These are phyloP conservation scores for Pseudobourletiella spinata DNA, from an alignment of 1,140 invertebrate species.

Conservation along the genomic window DNA sequence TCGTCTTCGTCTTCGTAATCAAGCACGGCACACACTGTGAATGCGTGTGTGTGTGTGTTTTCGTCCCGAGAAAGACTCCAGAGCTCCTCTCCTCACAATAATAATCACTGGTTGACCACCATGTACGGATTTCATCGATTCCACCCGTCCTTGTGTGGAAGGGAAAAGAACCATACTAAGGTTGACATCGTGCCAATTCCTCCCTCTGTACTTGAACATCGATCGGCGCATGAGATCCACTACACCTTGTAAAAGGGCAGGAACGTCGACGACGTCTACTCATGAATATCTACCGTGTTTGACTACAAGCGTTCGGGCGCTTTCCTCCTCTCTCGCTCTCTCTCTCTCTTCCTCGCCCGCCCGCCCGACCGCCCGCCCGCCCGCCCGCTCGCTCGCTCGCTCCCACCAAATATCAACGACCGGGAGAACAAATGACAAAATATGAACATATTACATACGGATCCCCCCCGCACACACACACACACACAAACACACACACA, in stretches of 20 bases:
- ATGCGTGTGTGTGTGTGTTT: no score
- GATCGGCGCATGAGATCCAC: slow-evolving; percentile 36
- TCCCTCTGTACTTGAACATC: slow-evolving; percentile 34
- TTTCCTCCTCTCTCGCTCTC: no score
- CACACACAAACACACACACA: no score
- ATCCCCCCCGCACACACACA: no score
- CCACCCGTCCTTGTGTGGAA: slow-evolving; percentile 27
- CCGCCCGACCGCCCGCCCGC: no score
- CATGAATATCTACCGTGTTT: slow-evolving; percentile 21
- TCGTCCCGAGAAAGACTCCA: not conserved
- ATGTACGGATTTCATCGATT: slow-evolving; percentile 32
- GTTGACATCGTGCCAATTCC: slow-evolving; percentile 37
- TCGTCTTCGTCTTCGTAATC: not conserved
- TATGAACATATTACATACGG: no score
- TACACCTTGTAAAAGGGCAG: slow-evolving; percentile 23
- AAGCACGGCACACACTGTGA: not conserved
- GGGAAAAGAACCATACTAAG: slow-evolving; percentile 18
- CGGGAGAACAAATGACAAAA: slow-evolving; percentile 20
- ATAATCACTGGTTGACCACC: slow-evolving; percentile 26
- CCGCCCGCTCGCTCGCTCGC: no score
- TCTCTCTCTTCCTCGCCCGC: no score
- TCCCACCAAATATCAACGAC: slow-evolving; percentile 25
- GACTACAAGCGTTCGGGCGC: slow-evolving; percentile 25
- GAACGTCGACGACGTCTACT: slow-evolving; percentile 19
- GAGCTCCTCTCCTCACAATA: slow-evolving; percentile 1